A percentile compares a stretch with the other conserved stretches of the same genome.
Evolutionary conservation across 1,140 invertebrate genomes (phyloP).

Genomic region (Micrasema minimum): DNA sequence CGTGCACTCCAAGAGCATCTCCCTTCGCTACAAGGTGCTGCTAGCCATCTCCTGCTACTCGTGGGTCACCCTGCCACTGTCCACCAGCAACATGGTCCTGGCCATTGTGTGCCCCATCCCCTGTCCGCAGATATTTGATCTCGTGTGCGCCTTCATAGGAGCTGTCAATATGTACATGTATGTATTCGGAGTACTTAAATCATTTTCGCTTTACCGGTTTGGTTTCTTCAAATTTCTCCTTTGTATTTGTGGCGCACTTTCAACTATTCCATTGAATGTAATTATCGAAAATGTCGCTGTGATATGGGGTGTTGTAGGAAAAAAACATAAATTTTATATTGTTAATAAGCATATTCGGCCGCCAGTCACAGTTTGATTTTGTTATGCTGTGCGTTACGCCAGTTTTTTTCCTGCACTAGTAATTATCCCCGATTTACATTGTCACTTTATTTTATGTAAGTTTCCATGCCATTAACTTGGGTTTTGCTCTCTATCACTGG

Average conservation of each 20-base stretch:
- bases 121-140: slow-evolving; percentile 83
- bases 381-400: background rate
- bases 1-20: slow-evolving; percentile 89
- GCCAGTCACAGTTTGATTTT: slow-evolving; percentile 67
- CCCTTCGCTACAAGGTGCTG: slow-evolving; percentile 83
- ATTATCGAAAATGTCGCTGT: slow-evolving; percentile 95
- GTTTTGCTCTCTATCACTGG: too few species aligned
- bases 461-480: too few species aligned
- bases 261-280: slow-evolving; percentile 91
- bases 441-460: too few species aligned
- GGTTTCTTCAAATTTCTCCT: slow-evolving; percentile 82
- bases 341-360: slow-evolving; percentile 89
- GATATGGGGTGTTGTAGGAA: slow-evolving; percentile 90
- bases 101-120: slow-evolving; percentile 88
- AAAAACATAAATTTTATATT: slow-evolving; percentile 95
- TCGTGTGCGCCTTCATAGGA: slow-evolving; percentile 88
- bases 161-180: slow-evolving; percentile 97
- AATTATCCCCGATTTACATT: too few species aligned
- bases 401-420: background rate
- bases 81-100: slow-evolving; percentile 88
- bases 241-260: slow-evolving; percentile 85
- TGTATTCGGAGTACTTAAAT: slow-evolving; percentile 94
- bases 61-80: slow-evolving; percentile 94
- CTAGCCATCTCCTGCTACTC: slow-evolving; percentile 92
- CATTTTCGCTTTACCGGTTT: slow-evolving; percentile 89